phyloP scores from a whole-genome alignment of 2,797 vertebrate genomes.

The Valencia hispanica region DNA sequence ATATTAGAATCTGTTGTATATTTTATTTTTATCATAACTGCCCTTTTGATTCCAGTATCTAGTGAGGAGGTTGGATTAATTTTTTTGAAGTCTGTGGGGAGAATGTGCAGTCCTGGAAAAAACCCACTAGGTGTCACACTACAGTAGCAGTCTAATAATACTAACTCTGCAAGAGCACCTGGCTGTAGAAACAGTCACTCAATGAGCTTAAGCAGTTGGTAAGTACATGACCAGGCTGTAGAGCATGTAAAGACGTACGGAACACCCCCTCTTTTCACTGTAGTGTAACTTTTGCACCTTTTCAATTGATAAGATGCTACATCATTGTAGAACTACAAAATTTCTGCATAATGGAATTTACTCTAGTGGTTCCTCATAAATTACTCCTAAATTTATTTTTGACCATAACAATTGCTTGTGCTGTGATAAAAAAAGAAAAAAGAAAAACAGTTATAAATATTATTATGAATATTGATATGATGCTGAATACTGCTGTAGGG shows the following conservation, averaged over 20 bases:
- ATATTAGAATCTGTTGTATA: too few species aligned
- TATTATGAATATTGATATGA: not conserved
- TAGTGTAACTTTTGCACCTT: not conserved
- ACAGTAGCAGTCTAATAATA: not conserved
- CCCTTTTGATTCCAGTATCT: not conserved
- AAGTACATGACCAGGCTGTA: not conserved
- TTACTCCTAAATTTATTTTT: not conserved
- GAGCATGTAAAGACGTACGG: not conserved
- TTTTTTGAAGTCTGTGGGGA: not conserved
- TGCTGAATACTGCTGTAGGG: not conserved
- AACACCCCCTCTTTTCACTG: not conserved
- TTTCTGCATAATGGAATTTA: not conserved
- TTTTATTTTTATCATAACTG: not conserved
- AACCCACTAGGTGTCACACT: not conserved
- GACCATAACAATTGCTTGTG: not conserved
- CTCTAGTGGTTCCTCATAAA: not conserved
- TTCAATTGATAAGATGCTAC: not conserved
- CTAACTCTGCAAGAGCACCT: not conserved
- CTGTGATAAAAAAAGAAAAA: not conserved
- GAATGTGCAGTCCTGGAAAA: not conserved
- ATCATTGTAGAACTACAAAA: not conserved
- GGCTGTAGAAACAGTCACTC: not conserved
- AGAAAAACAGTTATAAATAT: not conserved
- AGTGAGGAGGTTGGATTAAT: not conserved
- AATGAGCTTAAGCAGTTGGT: not conserved